Evolutionary conservation across 2,797 vertebrate species (phyloP).

Genomic region (Holocentrus rufus): DNA sequence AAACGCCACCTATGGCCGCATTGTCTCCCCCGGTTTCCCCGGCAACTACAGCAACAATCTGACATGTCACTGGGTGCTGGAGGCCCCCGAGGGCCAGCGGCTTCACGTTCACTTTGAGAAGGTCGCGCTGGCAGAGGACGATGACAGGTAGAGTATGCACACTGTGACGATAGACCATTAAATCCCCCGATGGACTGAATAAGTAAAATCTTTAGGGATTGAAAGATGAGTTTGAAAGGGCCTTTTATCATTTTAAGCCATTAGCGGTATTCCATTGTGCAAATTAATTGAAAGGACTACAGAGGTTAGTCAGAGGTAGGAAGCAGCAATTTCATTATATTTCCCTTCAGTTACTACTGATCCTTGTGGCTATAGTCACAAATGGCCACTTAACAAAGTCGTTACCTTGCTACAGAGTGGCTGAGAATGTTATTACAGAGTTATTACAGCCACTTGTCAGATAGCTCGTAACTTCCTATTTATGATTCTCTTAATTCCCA

Average conservation of each 20-base stretch:
- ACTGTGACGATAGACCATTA: constrained; percentile 42
- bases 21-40: constrained; percentile 94
- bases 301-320: constrained; percentile 61
- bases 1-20: constrained; percentile 92
- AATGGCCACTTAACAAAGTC: constrained; percentile 64
- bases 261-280: constrained; percentile 69
- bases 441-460: constrained; percentile 61
- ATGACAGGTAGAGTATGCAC: constrained; percentile 88
- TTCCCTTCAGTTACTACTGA: constrained; percentile 64
- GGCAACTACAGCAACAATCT: constrained; percentile 99
- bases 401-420: constrained; percentile 56
- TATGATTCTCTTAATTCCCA: constrained; percentile 49
- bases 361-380: constrained; percentile 66
- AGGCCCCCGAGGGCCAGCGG: constrained; percentile 88
- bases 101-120: constrained; percentile 98
- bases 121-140: constrained; percentile 95
- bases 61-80: constrained; percentile 97
- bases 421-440: constrained; percentile 63
- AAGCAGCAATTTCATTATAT: constrained; percentile 68
- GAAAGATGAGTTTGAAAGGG: constrained; percentile 63
- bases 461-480: constrained; percentile 54
- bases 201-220: constrained; percentile 60
- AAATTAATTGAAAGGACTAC: constrained; percentile 64
- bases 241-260: constrained; percentile 71
- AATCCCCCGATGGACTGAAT: constrained; percentile 58